These are phyloP conservation scores for Theropithecus gelada DNA, from an alignment of 2,113 vertebrate species.

Conservation along the genomic window DNA sequence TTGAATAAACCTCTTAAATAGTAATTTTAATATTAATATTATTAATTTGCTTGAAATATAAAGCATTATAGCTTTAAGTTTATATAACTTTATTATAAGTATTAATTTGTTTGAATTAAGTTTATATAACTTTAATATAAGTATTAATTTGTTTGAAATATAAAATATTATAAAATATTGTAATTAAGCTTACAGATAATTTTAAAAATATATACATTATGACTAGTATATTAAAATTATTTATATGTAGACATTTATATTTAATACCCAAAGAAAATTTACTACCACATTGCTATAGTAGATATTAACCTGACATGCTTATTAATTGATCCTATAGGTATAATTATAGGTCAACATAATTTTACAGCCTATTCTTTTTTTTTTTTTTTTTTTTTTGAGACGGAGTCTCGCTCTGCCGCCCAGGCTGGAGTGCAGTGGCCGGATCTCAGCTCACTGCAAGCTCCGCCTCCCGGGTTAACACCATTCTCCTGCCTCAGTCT, in stretches of 20 bases:
- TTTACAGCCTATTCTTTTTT: not conserved
- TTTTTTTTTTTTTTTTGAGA: conserved; percentile 1
- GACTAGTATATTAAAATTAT: not conserved
- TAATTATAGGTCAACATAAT: not conserved
- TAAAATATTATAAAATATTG: not conserved
- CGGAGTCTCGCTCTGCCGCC: too few relatives aligned
- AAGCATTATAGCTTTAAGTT: not conserved
- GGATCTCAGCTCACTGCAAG: too few relatives aligned
- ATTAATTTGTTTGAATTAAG: too few relatives aligned
- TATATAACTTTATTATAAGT: too few relatives aligned
- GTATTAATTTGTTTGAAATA: not conserved
- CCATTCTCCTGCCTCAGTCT: too few relatives aligned
- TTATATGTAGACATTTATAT: not conserved
- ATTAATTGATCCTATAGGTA: not conserved
- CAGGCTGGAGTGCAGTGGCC: too few relatives aligned
- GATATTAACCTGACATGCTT: not conserved
- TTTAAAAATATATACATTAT: not conserved
- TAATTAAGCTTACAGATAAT: not conserved
- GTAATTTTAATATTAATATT: not conserved
- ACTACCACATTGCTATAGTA: not conserved
- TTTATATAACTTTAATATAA: too few relatives aligned
- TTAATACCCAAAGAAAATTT: not conserved
- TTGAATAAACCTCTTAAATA: not conserved
- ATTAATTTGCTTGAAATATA: not conserved
- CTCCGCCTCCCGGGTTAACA: too few relatives aligned